Conservation (phyloP, 53 echinoderm and acorn worm species). For the Glandiceps talaboti region DNA sequence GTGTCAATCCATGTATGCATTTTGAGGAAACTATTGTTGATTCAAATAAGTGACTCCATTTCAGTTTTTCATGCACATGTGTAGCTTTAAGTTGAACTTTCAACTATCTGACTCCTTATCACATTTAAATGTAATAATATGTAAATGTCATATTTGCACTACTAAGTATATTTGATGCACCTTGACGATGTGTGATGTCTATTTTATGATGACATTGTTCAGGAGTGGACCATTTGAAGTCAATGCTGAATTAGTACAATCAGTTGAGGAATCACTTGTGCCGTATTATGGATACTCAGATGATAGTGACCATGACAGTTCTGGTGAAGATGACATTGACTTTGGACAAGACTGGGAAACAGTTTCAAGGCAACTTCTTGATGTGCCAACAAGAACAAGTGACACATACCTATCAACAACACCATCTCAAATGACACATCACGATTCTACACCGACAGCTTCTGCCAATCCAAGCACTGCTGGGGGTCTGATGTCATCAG, state of each 20-base stretch:
- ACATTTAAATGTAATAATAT: no score
- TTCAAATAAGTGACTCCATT: no score
- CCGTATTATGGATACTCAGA: not conserved
- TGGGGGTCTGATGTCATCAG: constrained; percentile 87
- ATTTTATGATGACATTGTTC: no score
- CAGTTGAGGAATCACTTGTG: not conserved
- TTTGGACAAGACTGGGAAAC: constrained; percentile 2
- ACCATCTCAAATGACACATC: constrained; percentile 12
- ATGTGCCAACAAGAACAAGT: not conserved
- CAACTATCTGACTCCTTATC: no score
- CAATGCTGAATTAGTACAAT: not conserved
- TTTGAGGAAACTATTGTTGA: no score
- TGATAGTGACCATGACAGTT: not conserved
- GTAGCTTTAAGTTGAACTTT: no score
- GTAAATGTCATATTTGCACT: no score
- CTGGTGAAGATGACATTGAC: constrained; percentile 4
- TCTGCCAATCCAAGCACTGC: constrained; percentile 30
- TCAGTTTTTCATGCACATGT: no score
- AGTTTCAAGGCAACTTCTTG: not conserved
- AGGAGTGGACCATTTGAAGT: constrained; percentile 12
- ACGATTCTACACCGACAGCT: constrained; percentile 20
- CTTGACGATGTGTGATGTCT: no score
- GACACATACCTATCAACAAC: not conserved
- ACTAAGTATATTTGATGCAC: no score
- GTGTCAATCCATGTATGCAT: no score